These are phyloP conservation scores for Lottia gigantea DNA, from an alignment of 2,888 invertebrate genomes.

Conservation along the genomic window DNA sequence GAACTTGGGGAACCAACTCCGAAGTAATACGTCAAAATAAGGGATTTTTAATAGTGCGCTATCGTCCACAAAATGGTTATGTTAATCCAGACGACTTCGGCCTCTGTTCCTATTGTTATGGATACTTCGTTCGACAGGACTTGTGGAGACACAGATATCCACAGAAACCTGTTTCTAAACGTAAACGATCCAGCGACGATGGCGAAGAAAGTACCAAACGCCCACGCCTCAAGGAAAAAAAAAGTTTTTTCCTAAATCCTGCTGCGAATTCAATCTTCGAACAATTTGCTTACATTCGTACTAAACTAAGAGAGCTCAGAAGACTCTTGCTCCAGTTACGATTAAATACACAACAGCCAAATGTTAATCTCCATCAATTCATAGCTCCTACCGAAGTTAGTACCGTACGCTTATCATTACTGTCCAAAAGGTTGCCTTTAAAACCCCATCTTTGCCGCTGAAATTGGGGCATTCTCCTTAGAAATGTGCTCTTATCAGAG, in stretches of 20 bases:
- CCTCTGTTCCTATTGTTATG: background rate
- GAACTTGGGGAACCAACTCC: background rate
- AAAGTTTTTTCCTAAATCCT: background rate
- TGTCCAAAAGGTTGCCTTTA: background rate
- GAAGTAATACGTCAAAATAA: background rate
- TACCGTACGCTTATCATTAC: background rate
- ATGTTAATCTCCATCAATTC: background rate
- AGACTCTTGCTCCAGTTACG: background rate
- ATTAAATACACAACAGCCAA: background rate
- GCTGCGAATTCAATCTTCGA: background rate
- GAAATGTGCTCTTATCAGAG: background rate
- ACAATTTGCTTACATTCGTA: background rate
- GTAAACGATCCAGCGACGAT: background rate
- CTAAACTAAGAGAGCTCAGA: background rate
- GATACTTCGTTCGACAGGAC: background rate
- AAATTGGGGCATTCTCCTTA: background rate
- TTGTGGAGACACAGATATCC: background rate
- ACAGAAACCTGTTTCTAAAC: background rate
- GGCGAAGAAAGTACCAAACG: background rate
- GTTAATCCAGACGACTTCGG: background rate
- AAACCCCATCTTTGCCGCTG: background rate
- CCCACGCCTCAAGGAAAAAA: background rate
- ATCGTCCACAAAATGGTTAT: background rate
- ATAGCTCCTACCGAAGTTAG: background rate
- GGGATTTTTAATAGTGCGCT: background rate